A percentile compares a stretch with the other conserved stretches of the same genome.
Evolutionary conservation across 2,113 vertebrate species (phyloP).

Genomic region (Leuciscus idus): DNA sequence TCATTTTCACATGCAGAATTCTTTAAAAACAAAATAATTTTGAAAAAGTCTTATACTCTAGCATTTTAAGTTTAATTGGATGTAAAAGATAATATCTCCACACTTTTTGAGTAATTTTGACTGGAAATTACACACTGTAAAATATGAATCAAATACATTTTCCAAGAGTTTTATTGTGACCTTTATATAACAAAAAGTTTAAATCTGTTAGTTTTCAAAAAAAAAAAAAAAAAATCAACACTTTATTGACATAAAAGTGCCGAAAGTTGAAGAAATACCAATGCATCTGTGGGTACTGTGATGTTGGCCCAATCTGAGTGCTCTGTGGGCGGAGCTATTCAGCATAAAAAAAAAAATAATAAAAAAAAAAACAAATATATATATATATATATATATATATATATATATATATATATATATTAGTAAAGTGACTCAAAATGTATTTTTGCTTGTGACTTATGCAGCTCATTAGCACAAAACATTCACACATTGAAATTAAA

Average conservation of each 20-base stretch:
- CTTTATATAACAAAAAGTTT: background rate
- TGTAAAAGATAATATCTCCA: background rate
- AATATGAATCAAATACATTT: background rate
- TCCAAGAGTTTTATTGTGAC: background rate
- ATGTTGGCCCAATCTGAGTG: background rate
- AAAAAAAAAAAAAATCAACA: background rate
- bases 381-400: no score
- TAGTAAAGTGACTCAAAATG: background rate
- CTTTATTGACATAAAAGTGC: background rate
- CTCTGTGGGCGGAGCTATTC: background rate
- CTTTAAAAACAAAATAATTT: no score
- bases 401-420: no score
- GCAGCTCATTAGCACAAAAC: background rate
- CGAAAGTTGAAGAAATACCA: background rate
- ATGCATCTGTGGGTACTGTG: background rate
- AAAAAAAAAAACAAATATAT: no score
- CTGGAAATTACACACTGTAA: background rate
- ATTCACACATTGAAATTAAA: background rate
- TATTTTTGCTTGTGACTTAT: background rate
- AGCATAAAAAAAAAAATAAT: no score
- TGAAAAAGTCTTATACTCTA: background rate
- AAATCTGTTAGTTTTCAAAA: background rate
- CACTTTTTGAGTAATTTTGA: background rate
- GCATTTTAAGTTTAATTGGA: background rate
- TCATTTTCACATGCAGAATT: no score